Percentiles rank a stretch among this genome's conserved stretches.
Evolutionary conservation across 2,888 invertebrate genomes (phyloP).

Genomic region (Xylophagus ater): DNA sequence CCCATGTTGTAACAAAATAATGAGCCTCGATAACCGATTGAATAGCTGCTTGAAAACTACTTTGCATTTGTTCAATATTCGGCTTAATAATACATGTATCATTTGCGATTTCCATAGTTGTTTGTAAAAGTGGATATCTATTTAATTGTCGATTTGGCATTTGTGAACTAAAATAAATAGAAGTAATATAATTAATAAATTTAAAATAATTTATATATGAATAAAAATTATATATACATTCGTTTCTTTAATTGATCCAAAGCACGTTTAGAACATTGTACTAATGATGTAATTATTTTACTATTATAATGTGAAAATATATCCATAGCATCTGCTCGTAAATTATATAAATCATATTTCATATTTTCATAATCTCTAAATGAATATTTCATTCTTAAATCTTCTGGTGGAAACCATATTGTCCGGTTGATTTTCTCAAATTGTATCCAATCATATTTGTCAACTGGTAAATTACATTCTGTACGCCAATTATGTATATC

Average conservation of each 20-base stretch:
- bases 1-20: constrained; percentile 68
- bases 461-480: constrained; percentile 30
- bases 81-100: constrained; percentile 27
- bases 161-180: no score
- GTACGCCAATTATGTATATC: constrained; percentile 36
- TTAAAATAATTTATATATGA: background rate
- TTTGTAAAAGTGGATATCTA: constrained; percentile 29
- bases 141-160: no score
- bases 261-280: constrained; percentile 61
- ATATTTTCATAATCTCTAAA: constrained; percentile 54
- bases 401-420: constrained; percentile 29
- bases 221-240: constrained; percentile 22
- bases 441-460: constrained; percentile 37
- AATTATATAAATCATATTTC: constrained; percentile 46
- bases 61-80: constrained; percentile 29
- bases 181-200: background rate
- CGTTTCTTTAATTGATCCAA: constrained; percentile 59
- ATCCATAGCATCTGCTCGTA: constrained; percentile 67
- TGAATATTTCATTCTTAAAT: constrained; percentile 23
- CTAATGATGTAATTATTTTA: constrained; percentile 60
- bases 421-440: constrained; percentile 34
- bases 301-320: constrained; percentile 69
- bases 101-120: constrained; percentile 28
- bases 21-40: constrained; percentile 60
- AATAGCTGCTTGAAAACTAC: constrained; percentile 35